phyloP scores from a whole-genome alignment of 2,888 invertebrate species.

The Dryomyza anilis region DNA sequence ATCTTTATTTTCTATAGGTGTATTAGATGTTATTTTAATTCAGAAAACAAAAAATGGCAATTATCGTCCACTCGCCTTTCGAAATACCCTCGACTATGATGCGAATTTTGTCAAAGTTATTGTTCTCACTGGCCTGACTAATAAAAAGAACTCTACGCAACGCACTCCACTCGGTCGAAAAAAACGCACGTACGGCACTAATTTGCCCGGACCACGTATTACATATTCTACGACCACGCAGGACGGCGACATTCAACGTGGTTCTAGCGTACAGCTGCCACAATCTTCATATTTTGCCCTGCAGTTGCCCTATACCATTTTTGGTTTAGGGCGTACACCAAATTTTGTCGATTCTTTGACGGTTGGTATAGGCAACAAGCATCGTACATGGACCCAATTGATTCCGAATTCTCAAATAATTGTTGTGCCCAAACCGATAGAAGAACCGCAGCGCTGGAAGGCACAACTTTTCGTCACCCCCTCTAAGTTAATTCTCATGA shows the following conservation, averaged over 20 bases:
- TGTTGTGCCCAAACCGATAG: slow-evolving; percentile 85
- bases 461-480: slow-evolving; percentile 94
- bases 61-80: slow-evolving; percentile 77
- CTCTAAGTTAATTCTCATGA: slow-evolving; percentile 89
- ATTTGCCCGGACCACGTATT: slow-evolving; percentile 89
- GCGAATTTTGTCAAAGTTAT: slow-evolving; percentile 95
- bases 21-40: slow-evolving; percentile 86
- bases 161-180: slow-evolving; percentile 77
- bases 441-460: slow-evolving; percentile 81
- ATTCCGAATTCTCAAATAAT: slow-evolving; percentile 98
- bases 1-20: slow-evolving; percentile 48
- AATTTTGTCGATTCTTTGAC: slow-evolving; percentile 93
- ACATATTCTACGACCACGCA: slow-evolving; percentile 87
- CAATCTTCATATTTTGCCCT: slow-evolving; percentile 91
- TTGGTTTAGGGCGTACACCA: slow-evolving; percentile 96
- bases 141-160: slow-evolving; percentile 72
- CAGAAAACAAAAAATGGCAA: slow-evolving; percentile 63
- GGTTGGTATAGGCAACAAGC: slow-evolving; percentile 76
- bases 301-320: slow-evolving; percentile 93
- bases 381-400: slow-evolving; percentile 83
- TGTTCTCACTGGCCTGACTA: slow-evolving; percentile 83
- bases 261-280: slow-evolving; percentile 84
- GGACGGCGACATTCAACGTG: slow-evolving; percentile 79
- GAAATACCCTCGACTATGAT: slow-evolving; percentile 89
- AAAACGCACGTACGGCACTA: slow-evolving; percentile 83